A percentile compares a stretch with the other conserved stretches of the same genome.
These are phyloP conservation scores for Caenorhabditis sp. DNA, from an alignment of 2,888 invertebrate species.

Conservation along the genomic window DNA sequence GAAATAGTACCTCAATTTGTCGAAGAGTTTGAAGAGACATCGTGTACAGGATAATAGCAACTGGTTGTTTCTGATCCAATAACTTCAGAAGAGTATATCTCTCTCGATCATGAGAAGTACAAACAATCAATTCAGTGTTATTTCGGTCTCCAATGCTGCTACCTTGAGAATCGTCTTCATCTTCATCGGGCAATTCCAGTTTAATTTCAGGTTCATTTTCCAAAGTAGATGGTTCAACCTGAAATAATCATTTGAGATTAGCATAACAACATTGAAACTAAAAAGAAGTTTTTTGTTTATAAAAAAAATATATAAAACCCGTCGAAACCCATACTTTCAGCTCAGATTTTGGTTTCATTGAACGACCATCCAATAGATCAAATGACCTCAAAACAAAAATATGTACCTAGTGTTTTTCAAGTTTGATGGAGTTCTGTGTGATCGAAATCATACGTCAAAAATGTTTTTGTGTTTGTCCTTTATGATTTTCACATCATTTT, in stretches of 20 bases:
- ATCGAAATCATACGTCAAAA: not conserved
- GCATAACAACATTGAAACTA: no score
- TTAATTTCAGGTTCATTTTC: not conserved
- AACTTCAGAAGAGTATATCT: conserved; percentile 75
- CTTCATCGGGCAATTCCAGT: not conserved
- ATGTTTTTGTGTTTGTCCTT: not conserved
- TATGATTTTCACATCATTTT: no score
- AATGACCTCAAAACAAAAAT: no score
- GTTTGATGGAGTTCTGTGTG: not conserved
- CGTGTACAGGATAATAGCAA: conserved; percentile 88
- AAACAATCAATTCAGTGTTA: conserved; percentile 38
- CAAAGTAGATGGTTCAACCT: not conserved
- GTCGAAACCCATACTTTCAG: no score
- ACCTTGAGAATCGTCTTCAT: not conserved
- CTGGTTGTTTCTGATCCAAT: conserved; percentile 76
- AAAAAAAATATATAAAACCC: no score
- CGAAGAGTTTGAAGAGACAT: conserved; percentile 86
- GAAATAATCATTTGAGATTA: not conserved
- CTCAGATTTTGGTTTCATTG: no score
- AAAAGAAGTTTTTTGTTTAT: no score
- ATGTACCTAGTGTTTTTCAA: not conserved
- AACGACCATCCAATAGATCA: no score
- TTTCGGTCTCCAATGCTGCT: not conserved
- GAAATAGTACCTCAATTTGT: conserved; percentile 81
- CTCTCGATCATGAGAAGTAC: conserved; percentile 43